Evolutionary conservation across 2,888 invertebrate genomes (phyloP).

Genomic region (Leucophenga montana): DNA sequence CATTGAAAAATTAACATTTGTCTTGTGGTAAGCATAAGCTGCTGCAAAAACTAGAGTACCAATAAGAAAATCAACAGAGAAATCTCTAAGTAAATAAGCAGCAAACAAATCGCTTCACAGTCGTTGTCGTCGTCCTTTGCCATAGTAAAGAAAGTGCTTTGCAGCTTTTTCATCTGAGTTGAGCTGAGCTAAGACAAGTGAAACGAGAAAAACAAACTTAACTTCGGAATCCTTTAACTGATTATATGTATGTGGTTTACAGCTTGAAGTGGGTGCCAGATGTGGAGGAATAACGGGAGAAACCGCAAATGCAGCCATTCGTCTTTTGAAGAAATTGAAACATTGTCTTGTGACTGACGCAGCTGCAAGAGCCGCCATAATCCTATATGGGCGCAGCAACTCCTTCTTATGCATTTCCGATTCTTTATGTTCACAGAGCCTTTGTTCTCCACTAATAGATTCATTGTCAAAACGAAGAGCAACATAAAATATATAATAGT

Average conservation of each 20-base stretch:
- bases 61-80: slow-evolving; percentile 22
- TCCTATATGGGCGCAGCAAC: slow-evolving; percentile 10
- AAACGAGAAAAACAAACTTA: slow-evolving; percentile 15
- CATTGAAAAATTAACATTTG: slow-evolving; percentile 29
- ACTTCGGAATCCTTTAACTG: slow-evolving; percentile 24
- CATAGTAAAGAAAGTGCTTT: slow-evolving; percentile 43
- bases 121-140: slow-evolving; percentile 36
- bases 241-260: slow-evolving; percentile 5
- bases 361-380: slow-evolving; percentile 23
- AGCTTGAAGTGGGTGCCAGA: too few species aligned
- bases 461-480: not conserved
- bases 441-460: not conserved
- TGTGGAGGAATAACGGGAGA: not conserved
- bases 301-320: slow-evolving; percentile 22
- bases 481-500: not conserved
- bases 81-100: slow-evolving; percentile 24
- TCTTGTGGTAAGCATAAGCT: slow-evolving; percentile 15
- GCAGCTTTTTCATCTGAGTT: slow-evolving; percentile 55
- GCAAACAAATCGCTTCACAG: slow-evolving; percentile 24
- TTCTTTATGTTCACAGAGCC: not conserved
- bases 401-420: too few species aligned
- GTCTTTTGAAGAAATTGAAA: slow-evolving; percentile 17
- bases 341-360: slow-evolving; percentile 17
- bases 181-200: not conserved
- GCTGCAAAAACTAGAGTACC: not conserved